These are phyloP conservation scores for Lepidurus apus DNA, from an alignment of 1,140 invertebrate genomes.

Conservation along the genomic window DNA sequence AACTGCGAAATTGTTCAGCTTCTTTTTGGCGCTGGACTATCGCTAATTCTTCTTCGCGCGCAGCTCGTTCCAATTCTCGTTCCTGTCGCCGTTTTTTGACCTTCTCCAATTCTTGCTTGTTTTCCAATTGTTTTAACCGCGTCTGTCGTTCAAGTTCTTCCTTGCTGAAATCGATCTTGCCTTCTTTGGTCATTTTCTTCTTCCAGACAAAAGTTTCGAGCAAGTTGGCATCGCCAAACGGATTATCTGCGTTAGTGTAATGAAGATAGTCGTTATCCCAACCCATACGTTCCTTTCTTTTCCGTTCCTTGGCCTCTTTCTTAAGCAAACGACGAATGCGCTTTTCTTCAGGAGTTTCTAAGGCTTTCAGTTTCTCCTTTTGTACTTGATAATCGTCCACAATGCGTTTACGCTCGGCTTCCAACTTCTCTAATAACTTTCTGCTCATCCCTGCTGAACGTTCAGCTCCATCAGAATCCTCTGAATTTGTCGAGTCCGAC, in stretches of 20 bases:
- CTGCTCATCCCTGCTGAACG: constrained; percentile 21
- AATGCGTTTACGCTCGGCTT: constrained; percentile 61
- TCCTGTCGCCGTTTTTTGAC: constrained; percentile 85
- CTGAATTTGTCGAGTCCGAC: not conserved
- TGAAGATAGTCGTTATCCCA: constrained; percentile 94
- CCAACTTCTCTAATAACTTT: constrained; percentile 45
- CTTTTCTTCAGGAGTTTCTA: constrained; percentile 94
- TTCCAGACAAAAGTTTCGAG: constrained; percentile 92
- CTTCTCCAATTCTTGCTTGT: constrained; percentile 80
- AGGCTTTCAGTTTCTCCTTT: constrained; percentile 79
- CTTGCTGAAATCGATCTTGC: constrained; percentile 66
- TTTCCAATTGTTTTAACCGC: constrained; percentile 82
- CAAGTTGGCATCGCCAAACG: constrained; percentile 93
- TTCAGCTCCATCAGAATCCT: not conserved
- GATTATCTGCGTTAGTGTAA: constrained; percentile 97
- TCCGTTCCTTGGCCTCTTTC: constrained; percentile 86
- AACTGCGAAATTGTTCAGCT: constrained; percentile 87
- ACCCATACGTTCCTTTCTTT: constrained; percentile 82
- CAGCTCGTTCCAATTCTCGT: constrained; percentile 81
- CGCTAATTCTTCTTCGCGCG: constrained; percentile 83
- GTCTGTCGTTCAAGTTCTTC: constrained; percentile 82
- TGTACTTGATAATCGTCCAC: constrained; percentile 60
- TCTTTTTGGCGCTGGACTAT: constrained; percentile 86
- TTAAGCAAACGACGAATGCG: constrained; percentile 75
- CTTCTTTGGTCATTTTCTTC: constrained; percentile 94